Conservation (phyloP, 2,888 invertebrate genomes). For the Spodoptera exigua region DNA sequence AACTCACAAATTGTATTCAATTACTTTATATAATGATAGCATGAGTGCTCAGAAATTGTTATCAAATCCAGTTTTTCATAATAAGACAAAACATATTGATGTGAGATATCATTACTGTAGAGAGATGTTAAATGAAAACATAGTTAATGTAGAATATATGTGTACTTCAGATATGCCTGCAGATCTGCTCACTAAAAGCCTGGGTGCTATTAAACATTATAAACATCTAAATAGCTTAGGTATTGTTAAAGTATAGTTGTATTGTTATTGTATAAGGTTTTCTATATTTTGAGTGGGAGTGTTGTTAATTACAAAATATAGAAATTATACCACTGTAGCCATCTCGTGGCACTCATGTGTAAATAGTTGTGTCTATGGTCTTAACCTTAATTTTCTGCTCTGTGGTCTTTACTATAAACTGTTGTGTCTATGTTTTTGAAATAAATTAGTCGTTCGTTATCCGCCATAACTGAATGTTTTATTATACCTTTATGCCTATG, state of each 20-base stretch:
- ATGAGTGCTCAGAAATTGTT: constrained; percentile 5
- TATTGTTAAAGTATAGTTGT: constrained; percentile 2
- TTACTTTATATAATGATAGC: constrained; percentile 7
- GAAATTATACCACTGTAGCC: background rate
- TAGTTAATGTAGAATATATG: constrained; percentile 5
- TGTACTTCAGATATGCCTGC: constrained; percentile 16
- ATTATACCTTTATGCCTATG: too few species aligned
- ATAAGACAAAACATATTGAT: too few species aligned
- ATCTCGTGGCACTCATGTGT: too few species aligned
- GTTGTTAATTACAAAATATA: constrained; percentile 11
- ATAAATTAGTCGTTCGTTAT: too few species aligned
- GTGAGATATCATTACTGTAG: constrained; percentile 5
- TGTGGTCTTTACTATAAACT: too few species aligned
- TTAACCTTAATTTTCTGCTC: too few species aligned
- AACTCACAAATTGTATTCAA: background rate
- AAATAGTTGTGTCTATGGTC: too few species aligned
- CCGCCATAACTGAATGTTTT: too few species aligned
- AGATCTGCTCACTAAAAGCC: background rate
- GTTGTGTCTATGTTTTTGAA: too few species aligned
- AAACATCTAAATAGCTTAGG: constrained; percentile 1
- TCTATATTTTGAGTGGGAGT: constrained; percentile 14
- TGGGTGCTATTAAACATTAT: constrained; percentile 1
- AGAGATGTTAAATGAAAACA: constrained; percentile 6
- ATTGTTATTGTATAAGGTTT: background rate
- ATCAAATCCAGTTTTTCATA: constrained; percentile 1